Evolutionary conservation across 2,797 vertebrate genomes (phyloP), one percentile per base, ranked within the genome.

Genomic region (Pampus argenteus): DNA sequence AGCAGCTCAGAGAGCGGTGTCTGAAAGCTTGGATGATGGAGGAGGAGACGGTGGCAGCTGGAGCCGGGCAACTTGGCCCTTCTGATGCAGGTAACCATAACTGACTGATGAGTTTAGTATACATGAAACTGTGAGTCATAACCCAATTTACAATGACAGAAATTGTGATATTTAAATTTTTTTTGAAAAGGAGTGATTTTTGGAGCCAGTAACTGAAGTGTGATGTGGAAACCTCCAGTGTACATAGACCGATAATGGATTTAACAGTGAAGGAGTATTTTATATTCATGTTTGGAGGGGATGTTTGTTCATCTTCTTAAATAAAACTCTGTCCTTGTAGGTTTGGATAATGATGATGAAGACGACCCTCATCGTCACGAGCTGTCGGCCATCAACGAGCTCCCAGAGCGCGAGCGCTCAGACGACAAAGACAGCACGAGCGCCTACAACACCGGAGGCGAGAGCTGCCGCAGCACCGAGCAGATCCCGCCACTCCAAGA

Each of bases 391-490:
- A 97, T 97, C 85, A 95, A 96, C 0, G 96, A 97, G 76, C 87
- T 96, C 0, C 96, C 96, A 0, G 96, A 97, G 72, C 93, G 95
- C 67, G 96, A 97, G 28, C 92, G 95, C 9, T 94, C 94, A 0
- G 95, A 96, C 29, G 95, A 95, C 83, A 95, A 93, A 56, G 96
- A 97, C 89, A 96, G 93, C 89, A 95, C 94, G 82, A 96, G 96
- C 38, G 95, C 96, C 79, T 97, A 97, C 90, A 96, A 97, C 92
- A 96, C 95, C 0, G 96, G 95, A 0, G 96, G 96, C 60, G 96
- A 96, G 86, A 97, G 96, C 90, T 96, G 96, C 78, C 92, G 94
- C 38, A 89, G 89, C 79, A 86, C 83, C 0, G 95, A 95, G 55
- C 88, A 84, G 51, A 74, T 92, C 79, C 89, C 85, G 9, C 90